phyloP scores from a whole-genome alignment of 1,140 invertebrate genomes.

The Saccostrea echinata region DNA sequence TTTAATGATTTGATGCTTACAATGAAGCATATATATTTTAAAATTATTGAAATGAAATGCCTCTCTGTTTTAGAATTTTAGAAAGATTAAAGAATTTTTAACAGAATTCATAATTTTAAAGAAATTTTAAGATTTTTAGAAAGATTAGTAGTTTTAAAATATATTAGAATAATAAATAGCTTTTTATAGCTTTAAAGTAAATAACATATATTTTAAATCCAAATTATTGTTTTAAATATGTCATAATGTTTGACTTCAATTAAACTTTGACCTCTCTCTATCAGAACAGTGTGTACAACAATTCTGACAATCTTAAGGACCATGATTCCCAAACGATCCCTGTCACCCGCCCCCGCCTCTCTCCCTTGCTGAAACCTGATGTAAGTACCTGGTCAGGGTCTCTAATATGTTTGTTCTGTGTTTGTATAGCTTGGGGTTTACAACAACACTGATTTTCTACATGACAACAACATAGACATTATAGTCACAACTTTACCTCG shows the following conservation, averaged over 20 bases:
- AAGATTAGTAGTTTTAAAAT: too few relatives aligned
- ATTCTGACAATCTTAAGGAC: constrained; percentile 50
- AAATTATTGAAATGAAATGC: too few relatives aligned
- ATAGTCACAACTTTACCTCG: constrained; percentile 55
- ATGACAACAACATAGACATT: constrained; percentile 77
- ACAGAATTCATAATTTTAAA: too few relatives aligned
- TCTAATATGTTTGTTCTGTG: constrained; percentile 30
- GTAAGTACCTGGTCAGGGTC: constrained; percentile 56
- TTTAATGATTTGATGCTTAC: too few relatives aligned
- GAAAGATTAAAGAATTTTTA: too few relatives aligned
- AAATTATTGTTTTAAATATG: too few relatives aligned
- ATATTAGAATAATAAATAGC: background rate
- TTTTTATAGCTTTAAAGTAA: background rate
- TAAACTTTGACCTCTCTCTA: background rate
- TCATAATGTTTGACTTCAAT: constrained; percentile 69
- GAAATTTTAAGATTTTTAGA: too few relatives aligned
- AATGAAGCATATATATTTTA: too few relatives aligned
- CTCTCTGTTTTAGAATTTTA: too few relatives aligned
- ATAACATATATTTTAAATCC: too few relatives aligned
- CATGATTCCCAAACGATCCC: constrained; percentile 77
- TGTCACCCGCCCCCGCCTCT: constrained; percentile 53
- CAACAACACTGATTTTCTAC: constrained; percentile 60
- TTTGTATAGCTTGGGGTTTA: constrained; percentile 59
- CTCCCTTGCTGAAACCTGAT: constrained; percentile 46
- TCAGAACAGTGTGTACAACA: constrained; percentile 65